Evolutionary conservation across 2,113 vertebrate species (phyloP), one percentile per base, ranked within the genome.

Genomic region (Plecotus auritus): DNA sequence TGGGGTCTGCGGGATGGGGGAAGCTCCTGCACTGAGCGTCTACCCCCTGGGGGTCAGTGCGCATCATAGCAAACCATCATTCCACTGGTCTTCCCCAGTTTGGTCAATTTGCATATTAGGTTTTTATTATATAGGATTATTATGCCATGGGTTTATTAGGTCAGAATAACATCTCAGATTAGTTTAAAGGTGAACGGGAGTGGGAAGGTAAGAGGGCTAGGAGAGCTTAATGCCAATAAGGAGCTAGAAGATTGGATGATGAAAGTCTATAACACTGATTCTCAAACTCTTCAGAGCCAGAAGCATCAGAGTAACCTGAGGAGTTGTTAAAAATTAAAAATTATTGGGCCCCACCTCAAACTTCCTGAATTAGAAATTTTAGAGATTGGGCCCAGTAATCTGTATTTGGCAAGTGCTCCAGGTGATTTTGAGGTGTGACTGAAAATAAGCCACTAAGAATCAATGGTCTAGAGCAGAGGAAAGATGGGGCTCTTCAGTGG

Each of bases 301-400:
- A 70, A 88, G 51, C 35, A 70, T 40, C 9, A 26, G 30, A 12
- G 61, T 16, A 49, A 77, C 26, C 51, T n/a, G 23, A 6, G 42
- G 70, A 47, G 18, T 45, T 87, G 40, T 26, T 59, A 72, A 16
- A 88, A 93, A 84, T 84, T n/a, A 7, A 72, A 72, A 45, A 70
- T 54, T 87, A 9, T 17, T 28, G 51, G 51, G 51, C 77, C n/a
- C 20, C 40, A 17, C 23, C 51, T 13, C 51, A 81, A 35, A 10
- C 51, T n/a, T 40, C 37, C 51, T 81, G 51, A 81, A 59, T 59
- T 40, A 40, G 77, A 81, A 56, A 81, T 56, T 54, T 81, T 40
- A 59, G 22, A 81, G 22, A 7, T 37, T 81, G 13, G 22, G 77
- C 22, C 51, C 51, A 56, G 35, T 81, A 17, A 81, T 59, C 77